These are phyloP conservation scores for Tanaodytes sp. DNA, from an alignment of 2,888 invertebrate species.

Conservation along the genomic window DNA sequence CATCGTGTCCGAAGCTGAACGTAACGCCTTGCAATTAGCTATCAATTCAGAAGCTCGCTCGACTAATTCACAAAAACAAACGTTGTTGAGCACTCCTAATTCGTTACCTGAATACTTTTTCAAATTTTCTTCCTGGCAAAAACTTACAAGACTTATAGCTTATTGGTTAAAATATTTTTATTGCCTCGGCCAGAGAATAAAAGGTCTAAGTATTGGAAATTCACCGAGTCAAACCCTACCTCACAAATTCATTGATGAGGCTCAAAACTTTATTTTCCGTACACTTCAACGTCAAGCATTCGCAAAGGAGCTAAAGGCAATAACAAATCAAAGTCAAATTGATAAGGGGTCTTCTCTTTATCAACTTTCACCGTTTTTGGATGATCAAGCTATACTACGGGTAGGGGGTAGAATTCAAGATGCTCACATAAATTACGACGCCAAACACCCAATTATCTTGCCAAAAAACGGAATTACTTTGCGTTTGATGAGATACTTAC, in stretches of 20 bases:
- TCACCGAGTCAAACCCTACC: neutral
- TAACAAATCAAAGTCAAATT: neutral
- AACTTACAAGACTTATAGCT: neutral
- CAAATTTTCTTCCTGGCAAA: neutral
- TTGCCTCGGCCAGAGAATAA: neutral
- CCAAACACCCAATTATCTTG: neutral
- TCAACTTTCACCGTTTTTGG: neutral
- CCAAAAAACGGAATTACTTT: neutral
- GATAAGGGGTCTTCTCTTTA: neutral
- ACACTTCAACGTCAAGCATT: neutral
- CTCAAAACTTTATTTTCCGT: neutral
- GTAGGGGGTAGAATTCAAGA: neutral
- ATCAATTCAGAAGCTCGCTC: too few relatives aligned
- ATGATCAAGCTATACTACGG: neutral
- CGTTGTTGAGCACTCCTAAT: too few relatives aligned
- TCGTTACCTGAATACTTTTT: neutral
- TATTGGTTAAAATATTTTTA: neutral
- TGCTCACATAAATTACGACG: neutral
- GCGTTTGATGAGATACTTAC: neutral
- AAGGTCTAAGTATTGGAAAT: neutral
- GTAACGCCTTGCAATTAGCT: neutral
- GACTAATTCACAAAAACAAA: too few relatives aligned
- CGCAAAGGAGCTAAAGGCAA: neutral
- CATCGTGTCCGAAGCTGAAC: neutral
- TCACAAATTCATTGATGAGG: neutral